A percentile compares a stretch with the other conserved stretches of the same genome.
Evolutionary conservation across 2,797 vertebrate genomes (phyloP).

Genomic region (Tiaroga cobitis): DNA sequence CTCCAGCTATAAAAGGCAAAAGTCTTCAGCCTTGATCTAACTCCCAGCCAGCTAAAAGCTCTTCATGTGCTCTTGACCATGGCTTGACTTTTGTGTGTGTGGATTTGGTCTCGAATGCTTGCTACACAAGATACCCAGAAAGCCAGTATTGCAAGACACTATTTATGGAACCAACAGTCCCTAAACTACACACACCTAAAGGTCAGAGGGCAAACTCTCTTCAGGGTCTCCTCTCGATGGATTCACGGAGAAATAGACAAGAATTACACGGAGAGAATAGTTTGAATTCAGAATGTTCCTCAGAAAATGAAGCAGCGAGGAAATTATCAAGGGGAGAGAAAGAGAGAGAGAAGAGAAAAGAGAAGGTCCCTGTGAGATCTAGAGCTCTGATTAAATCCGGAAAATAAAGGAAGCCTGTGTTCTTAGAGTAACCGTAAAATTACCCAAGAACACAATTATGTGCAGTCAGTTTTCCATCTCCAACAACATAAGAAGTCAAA

Average conservation of each 20-base stretch:
- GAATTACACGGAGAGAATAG: background rate
- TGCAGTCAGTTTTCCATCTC: background rate
- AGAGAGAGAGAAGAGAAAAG: slow-evolving; percentile 8
- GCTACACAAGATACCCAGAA: background rate
- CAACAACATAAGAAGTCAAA: background rate
- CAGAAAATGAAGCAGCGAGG: background rate
- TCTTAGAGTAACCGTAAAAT: slow-evolving; percentile 16
- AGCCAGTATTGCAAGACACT: background rate
- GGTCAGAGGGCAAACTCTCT: background rate
- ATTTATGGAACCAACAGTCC: slow-evolving; percentile 32
- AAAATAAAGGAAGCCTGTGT: slow-evolving; percentile 28
- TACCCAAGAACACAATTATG: slow-evolving; percentile 15
- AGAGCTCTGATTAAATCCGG: slow-evolving; percentile 31
- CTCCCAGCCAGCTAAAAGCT: slow-evolving; percentile 8
- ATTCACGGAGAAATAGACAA: background rate
- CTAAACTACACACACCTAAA: background rate
- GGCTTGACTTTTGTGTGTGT: background rate
- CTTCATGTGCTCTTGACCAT: slow-evolving; percentile 7
- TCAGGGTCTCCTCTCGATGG: background rate
- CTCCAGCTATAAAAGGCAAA: slow-evolving; percentile 46
- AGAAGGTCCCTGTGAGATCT: slow-evolving; percentile 11
- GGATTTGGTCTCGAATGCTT: background rate
- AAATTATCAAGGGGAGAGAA: background rate
- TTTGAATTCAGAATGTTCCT: background rate
- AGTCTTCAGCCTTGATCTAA: slow-evolving; percentile 14